Base-by-base conservation (phyloP, 2,113 vertebrate species). In the Barnardius zonarius region DNA sequence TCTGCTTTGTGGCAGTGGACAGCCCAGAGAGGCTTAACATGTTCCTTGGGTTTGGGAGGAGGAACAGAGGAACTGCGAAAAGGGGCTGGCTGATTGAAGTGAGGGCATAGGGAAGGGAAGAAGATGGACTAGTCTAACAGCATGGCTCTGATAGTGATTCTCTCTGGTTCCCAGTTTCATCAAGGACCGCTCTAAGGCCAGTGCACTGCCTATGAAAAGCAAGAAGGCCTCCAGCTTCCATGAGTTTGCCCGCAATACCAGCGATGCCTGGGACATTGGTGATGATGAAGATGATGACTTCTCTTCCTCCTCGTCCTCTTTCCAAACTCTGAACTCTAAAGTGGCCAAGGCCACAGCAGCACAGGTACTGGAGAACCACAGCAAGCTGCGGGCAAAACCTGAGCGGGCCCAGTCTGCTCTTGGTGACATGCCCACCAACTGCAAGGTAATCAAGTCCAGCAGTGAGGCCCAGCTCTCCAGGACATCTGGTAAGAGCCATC, bases 401-500 rank as follows among this genome's bases (percentile, higher is more conserved):
- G 90, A 92, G 78, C 78, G 90, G 9, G 81, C 72, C 57, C 90
- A 82, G 63, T 22, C 90, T 8, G 70, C 83, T 46, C 77, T 87
- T 2, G 10, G 70, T 1, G 83, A 92, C 33, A n/a, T 92, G 37
- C 84, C 90, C 90, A 92, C 83, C 77, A 77, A 64, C 83, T 92
- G 90, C 84, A 92, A 92, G 90, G 90, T 92, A 57, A 92, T 92
- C 64, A 92, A 92, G 57, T 92, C 90, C 64, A 92, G 70, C 90
- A 92, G 90, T 2, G 90, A 92, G 77, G 90, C 77, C 28, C 90
- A 92, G 78, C 90, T 92, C 70, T 87, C 90, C 70, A 92, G 98
- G 63, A 98, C 98, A 49, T 97, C 98, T 97, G 99, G 99, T 99
- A 98, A 94, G 97, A 86, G 49, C 74, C 1, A 0, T 8, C 35